Conservation (phyloP, 2,113 vertebrate species). For the Piaya cayana region DNA sequence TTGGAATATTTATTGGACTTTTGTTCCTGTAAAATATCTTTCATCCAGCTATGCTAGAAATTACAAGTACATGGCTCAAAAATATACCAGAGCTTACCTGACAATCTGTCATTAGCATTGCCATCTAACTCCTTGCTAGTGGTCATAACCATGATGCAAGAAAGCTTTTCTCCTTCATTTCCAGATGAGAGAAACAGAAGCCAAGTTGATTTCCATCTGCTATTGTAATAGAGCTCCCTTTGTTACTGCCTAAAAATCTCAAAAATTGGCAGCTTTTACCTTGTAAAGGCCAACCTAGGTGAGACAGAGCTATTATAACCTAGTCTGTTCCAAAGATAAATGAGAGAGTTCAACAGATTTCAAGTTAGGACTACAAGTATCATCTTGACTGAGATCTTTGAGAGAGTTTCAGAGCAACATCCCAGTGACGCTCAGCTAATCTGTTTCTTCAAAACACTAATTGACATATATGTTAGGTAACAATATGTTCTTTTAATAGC, state of each 20-base stretch:
- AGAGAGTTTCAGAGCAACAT: background rate
- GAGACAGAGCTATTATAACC: background rate
- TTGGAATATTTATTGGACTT: background rate
- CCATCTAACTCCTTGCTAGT: background rate
- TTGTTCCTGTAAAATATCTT: background rate
- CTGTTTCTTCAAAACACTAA: background rate
- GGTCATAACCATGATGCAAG: background rate
- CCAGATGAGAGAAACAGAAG: background rate
- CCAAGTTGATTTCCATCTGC: background rate
- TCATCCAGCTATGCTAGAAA: background rate
- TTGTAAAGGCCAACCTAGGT: background rate
- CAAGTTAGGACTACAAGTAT: background rate
- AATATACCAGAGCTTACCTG: background rate
- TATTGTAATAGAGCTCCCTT: background rate
- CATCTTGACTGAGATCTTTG: background rate
- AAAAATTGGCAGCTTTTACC: background rate
- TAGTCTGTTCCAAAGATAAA: background rate
- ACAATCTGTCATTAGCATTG: background rate
- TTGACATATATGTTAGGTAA: background rate
- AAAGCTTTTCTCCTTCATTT: background rate
- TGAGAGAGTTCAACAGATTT: background rate
- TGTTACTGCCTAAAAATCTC: background rate
- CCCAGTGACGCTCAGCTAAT: background rate
- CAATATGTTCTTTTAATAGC: background rate
- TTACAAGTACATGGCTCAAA: background rate